These are phyloP conservation scores for Candoia aspera DNA, from an alignment of 2,113 vertebrate species.

Conservation along the genomic window DNA sequence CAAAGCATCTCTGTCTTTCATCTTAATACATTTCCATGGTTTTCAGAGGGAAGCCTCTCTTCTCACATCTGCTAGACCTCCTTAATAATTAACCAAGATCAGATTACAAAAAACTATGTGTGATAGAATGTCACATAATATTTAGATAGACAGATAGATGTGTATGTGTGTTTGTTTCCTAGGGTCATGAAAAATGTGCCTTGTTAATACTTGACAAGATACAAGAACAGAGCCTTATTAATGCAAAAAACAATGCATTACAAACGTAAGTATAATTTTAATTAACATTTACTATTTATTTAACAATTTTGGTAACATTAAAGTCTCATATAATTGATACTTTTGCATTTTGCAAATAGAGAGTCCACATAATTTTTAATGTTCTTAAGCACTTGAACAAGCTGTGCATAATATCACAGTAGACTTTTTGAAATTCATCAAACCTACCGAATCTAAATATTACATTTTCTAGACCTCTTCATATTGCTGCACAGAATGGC, in stretches of 20 bases:
- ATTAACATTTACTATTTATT: not conserved
- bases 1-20: not conserved
- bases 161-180: constrained; percentile 28
- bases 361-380: not conserved
- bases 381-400: not conserved
- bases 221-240: constrained; percentile 85
- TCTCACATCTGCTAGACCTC: not conserved
- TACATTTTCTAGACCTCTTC: constrained; percentile 83
- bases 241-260: constrained; percentile 87
- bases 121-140: not conserved
- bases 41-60: not conserved
- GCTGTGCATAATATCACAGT: not conserved
- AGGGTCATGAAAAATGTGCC: constrained; percentile 96
- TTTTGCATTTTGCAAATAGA: constrained; percentile 4
- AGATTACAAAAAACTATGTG: not conserved
- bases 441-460: not conserved
- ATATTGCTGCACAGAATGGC: constrained; percentile 89
- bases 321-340: not conserved
- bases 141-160: not conserved
- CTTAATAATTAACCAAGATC: not conserved
- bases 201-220: constrained; percentile 94
- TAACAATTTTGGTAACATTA: constrained; percentile 1
- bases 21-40: not conserved
- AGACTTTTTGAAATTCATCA: constrained; percentile 18
- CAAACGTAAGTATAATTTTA: constrained; percentile 88